phyloP scores from a whole-genome alignment of 2,888 invertebrate species.

The Arenicola marina region DNA sequence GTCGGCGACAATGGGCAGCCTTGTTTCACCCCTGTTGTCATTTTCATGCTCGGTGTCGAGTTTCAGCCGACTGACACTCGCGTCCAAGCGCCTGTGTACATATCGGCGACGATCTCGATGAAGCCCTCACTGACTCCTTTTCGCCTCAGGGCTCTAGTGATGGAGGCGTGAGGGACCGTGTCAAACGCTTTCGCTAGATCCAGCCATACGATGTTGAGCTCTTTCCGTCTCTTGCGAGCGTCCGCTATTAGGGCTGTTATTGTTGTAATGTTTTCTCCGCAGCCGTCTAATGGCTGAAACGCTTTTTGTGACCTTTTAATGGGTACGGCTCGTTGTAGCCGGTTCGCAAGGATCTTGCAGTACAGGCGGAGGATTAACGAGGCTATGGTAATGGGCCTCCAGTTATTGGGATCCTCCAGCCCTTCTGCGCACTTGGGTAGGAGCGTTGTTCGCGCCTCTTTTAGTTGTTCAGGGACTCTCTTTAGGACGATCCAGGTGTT shows the following conservation, averaged over 20 bases:
- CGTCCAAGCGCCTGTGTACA: neutral
- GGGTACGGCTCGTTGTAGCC: neutral
- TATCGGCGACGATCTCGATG: neutral
- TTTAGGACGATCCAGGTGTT: no score
- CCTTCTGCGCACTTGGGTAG: no score
- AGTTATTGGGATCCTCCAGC: no score
- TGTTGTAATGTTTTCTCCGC: neutral
- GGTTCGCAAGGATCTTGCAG: neutral
- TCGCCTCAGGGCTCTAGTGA: no score
- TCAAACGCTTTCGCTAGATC: neutral
- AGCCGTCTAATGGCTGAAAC: neutral
- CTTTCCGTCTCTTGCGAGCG: neutral
- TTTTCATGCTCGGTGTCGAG: neutral
- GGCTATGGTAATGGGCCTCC: no score
- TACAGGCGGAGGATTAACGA: no score
- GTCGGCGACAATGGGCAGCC: neutral
- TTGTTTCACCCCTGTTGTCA: neutral
- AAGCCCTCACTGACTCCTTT: neutral
- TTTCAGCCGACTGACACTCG: neutral
- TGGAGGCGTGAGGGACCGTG: neutral
- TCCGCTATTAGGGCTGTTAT: neutral
- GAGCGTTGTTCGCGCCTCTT: no score
- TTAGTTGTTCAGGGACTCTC: no score
- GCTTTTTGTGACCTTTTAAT: neutral
- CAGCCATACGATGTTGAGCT: neutral